Evolutionary conservation across 23 tunicate species (phyloP).

Genomic region (Styela plicata): DNA sequence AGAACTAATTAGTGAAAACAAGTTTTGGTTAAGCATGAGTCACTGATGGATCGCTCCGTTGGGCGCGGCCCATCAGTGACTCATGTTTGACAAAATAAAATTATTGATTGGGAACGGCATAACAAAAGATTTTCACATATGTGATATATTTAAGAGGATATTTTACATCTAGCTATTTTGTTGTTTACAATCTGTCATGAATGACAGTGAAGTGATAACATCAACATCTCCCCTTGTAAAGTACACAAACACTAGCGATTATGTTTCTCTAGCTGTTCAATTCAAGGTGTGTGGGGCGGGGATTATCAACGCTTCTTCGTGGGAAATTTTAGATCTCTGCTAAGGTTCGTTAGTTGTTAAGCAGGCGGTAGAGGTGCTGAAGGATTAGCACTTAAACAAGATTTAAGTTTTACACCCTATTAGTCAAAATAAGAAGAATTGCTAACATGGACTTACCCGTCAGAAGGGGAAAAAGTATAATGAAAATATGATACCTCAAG

Average conservation of each 20-base stretch:
- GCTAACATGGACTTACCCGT: too few species aligned
- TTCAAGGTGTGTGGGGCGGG: slow-evolving; percentile 20
- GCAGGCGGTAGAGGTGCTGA: slow-evolving; percentile 16
- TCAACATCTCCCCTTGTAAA: not conserved
- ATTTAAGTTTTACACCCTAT: not conserved
- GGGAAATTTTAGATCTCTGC: slow-evolving; percentile 17
- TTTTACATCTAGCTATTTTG: too few species aligned
- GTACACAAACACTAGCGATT: slow-evolving; percentile 12
- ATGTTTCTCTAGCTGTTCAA: not conserved
- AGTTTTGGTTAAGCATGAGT: too few species aligned
- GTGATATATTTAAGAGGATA: too few species aligned
- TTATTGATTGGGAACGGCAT: too few species aligned
- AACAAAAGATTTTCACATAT: too few species aligned
- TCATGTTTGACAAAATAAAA: too few species aligned
- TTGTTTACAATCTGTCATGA: not conserved
- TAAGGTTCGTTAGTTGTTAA: slow-evolving; percentile 6
- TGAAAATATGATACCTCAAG: too few species aligned
- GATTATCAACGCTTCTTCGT: slow-evolving; percentile 9
- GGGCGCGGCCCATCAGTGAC: too few species aligned
- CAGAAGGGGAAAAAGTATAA: too few species aligned
- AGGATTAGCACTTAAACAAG: slow-evolving; percentile 14
- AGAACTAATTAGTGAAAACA: too few species aligned
- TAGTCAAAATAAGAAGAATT: not conserved
- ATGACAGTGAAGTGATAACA: not conserved
- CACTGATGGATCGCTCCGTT: too few species aligned